Conservation (phyloP, 2,113 vertebrate species). For the Gadus chalcogrammus region DNA sequence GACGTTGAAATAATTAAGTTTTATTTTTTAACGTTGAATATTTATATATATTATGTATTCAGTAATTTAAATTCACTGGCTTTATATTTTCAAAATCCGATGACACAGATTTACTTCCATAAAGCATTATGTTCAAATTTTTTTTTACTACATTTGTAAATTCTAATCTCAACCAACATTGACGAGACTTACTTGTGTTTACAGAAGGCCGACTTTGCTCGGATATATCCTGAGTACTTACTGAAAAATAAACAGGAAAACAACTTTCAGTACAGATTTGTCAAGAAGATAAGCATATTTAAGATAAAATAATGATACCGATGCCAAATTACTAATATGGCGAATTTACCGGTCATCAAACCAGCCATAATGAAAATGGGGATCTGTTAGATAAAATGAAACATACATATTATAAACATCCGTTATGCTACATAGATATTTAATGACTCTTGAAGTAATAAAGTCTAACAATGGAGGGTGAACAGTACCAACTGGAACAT, state of each 20-base stretch:
- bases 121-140: too few relatives aligned
- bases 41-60: too few relatives aligned
- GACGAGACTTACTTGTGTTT: neutral
- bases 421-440: too few relatives aligned
- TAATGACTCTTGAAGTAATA: neutral
- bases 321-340: neutral
- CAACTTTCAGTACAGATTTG: neutral
- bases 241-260: constrained; percentile 5
- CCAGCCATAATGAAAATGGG: constrained; percentile 18
- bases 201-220: too few relatives aligned
- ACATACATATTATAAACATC: neutral
- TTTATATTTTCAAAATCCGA: too few relatives aligned
- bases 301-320: neutral
- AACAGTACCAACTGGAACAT: constrained; percentile 34
- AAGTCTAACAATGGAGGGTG: neutral
- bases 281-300: neutral
- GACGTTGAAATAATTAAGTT: too few relatives aligned
- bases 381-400: constrained; percentile 25
- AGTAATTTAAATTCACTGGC: too few relatives aligned
- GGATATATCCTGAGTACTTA: constrained; percentile 10
- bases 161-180: neutral
- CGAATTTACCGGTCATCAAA: constrained; percentile 33
- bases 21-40: too few relatives aligned
- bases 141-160: too few relatives aligned
- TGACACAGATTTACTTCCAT: too few relatives aligned